Percentiles rank a stretch among this genome's conserved stretches.
These are phyloP conservation scores for Pachycephala philippinensis DNA, from an alignment of 2,113 vertebrate genomes.

Conservation along the genomic window DNA sequence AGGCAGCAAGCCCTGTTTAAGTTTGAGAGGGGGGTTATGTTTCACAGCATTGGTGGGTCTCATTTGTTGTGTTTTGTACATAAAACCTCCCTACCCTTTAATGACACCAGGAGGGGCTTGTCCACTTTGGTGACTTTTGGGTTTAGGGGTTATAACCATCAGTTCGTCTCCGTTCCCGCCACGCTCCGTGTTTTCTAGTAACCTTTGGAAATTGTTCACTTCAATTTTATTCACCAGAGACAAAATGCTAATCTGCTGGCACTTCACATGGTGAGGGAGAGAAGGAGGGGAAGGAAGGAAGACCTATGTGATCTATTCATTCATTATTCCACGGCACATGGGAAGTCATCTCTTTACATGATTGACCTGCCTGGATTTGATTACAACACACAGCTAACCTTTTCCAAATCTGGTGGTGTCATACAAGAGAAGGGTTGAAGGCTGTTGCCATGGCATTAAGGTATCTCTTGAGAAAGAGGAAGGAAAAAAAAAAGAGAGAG, in stretches of 20 bases:
- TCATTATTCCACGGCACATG: conserved; percentile 28
- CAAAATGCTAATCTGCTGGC: conserved; percentile 28
- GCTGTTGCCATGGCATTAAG: conserved; percentile 71
- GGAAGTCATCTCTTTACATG: conserved; percentile 61
- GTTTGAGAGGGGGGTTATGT: neutral
- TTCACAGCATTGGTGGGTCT: neutral
- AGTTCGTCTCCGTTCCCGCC: neutral
- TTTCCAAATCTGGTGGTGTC: conserved; percentile 65
- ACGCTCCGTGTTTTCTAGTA: neutral
- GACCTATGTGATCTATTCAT: conserved; percentile 35
- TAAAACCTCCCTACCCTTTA: neutral
- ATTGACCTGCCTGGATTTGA: conserved; percentile 64
- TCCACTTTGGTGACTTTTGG: neutral
- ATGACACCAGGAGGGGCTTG: neutral
- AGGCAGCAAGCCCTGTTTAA: neutral
- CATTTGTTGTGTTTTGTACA: neutral
- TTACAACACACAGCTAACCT: conserved; percentile 65
- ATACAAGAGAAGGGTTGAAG: conserved; percentile 63
- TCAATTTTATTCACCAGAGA: neutral
- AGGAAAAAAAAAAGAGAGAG: neutral
- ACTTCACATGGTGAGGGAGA: neutral
- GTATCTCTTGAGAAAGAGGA: conserved; percentile 59
- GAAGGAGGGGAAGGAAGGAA: neutral
- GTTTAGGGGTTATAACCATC: neutral
- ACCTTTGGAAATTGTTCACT: conserved; percentile 10